A percentile compares a stretch with the other conserved stretches of the same genome.
phyloP scores from a whole-genome alignment of 2,888 invertebrate species.

The Leptinotarsa juncta region DNA sequence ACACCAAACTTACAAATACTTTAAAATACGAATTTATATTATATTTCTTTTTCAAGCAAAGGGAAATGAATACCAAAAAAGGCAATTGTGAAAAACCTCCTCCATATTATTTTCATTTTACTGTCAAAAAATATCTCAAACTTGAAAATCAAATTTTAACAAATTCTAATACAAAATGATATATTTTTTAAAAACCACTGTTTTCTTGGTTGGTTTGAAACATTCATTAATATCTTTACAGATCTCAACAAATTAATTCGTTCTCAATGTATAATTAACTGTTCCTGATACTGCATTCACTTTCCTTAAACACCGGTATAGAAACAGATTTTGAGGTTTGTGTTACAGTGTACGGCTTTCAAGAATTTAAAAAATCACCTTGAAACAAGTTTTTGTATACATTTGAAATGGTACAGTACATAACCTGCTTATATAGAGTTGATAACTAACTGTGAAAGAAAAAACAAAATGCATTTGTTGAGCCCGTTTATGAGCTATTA shows the following conservation, averaged over 20 bases:
- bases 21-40: too few relatives aligned
- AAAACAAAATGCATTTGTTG: neutral
- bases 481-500: neutral
- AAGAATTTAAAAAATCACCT: neutral
- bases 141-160: too few relatives aligned
- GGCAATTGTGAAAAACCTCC: too few relatives aligned
- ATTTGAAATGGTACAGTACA: neutral
- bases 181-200: too few relatives aligned
- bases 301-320: neutral
- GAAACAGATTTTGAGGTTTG: constrained; percentile 11
- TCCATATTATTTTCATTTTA: too few relatives aligned
- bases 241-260: neutral
- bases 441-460: constrained; percentile 4
- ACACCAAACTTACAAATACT: too few relatives aligned
- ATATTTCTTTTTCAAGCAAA: too few relatives aligned
- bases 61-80: too few relatives aligned
- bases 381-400: neutral
- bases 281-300: neutral
- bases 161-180: too few relatives aligned
- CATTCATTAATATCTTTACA: too few relatives aligned
- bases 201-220: too few relatives aligned
- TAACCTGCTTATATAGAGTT: neutral
- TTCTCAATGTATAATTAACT: neutral
- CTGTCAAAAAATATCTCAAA: too few relatives aligned
- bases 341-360: constrained; percentile 9